These are phyloP conservation scores for Latrodectus hesperus DNA, from an alignment of 2,888 invertebrate genomes.

Conservation along the genomic window DNA sequence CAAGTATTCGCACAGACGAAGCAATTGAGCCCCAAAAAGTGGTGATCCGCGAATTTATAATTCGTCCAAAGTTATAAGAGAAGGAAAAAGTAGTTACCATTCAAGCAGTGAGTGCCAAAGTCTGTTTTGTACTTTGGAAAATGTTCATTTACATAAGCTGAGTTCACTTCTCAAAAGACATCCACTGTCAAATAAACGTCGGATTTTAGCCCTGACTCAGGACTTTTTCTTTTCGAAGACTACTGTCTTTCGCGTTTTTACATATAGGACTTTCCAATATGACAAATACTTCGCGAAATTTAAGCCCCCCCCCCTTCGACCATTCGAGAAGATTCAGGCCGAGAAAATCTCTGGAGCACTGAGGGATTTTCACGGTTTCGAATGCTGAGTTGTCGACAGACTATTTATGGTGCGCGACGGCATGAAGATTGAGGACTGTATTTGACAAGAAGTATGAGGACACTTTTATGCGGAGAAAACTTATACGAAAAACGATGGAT, in stretches of 20 bases:
- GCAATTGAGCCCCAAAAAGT: too few relatives aligned
- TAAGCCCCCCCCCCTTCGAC: neutral
- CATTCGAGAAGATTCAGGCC: neutral
- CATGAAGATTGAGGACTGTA: neutral
- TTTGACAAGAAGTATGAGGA: constrained; percentile 2
- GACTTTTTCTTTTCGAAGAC: neutral
- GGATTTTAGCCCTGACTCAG: neutral
- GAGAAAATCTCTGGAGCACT: neutral
- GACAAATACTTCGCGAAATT: constrained; percentile 3
- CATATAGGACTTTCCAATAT: neutral
- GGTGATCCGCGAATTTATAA: too few relatives aligned
- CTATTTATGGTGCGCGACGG: neutral
- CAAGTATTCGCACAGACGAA: too few relatives aligned
- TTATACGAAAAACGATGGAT: neutral
- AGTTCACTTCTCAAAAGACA: constrained; percentile 17
- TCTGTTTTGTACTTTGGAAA: constrained; percentile 39
- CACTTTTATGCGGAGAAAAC: neutral
- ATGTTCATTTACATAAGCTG: constrained; percentile 55
- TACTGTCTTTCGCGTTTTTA: neutral
- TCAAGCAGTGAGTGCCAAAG: constrained; percentile 7
- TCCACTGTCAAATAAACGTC: constrained; percentile 9
- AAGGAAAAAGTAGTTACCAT: neutral
- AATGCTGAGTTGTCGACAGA: neutral
- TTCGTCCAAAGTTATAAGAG: too few relatives aligned
- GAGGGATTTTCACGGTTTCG: neutral